Percentiles rank a stretch among this genome's conserved stretches.
Conservation (phyloP, 2,113 vertebrate genomes). For the Siniperca chuatsi region DNA sequence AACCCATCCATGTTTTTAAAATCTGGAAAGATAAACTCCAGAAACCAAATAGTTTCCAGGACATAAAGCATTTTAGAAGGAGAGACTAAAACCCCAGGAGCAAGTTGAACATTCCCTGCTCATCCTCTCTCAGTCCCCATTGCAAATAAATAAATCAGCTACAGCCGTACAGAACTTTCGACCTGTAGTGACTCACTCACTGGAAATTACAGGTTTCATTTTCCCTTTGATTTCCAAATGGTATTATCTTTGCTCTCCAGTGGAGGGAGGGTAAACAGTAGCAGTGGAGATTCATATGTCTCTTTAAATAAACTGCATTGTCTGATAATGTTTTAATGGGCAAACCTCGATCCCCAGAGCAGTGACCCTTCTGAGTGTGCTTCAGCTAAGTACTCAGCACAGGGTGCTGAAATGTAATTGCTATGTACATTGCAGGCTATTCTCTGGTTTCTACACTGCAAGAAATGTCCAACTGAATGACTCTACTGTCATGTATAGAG, state of each 20-base stretch:
- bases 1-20: slow-evolving; percentile 21
- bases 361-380: slow-evolving; percentile 59
- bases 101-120: slow-evolving; percentile 32
- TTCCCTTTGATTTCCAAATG: slow-evolving; percentile 63
- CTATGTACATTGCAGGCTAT: slow-evolving; percentile 66
- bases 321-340: slow-evolving; percentile 82
- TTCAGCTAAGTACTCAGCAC: slow-evolving; percentile 36
- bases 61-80: slow-evolving; percentile 28
- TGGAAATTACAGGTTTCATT: slow-evolving; percentile 61
- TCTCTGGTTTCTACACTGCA: slow-evolving; percentile 70
- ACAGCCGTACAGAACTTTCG: slow-evolving; percentile 52
- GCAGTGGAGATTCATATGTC: slow-evolving; percentile 67
- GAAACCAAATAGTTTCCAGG: slow-evolving; percentile 41
- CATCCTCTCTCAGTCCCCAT: slow-evolving; percentile 36
- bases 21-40: slow-evolving; percentile 20
- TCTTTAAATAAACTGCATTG: slow-evolving; percentile 78
- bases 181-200: slow-evolving; percentile 55
- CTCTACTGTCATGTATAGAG: background rate
- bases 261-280: slow-evolving; percentile 75
- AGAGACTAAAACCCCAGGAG: slow-evolving; percentile 20
- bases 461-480: slow-evolving; percentile 35
- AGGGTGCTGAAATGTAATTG: slow-evolving; percentile 65
- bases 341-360: slow-evolving; percentile 71
- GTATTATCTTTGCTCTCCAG: slow-evolving; percentile 69
- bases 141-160: slow-evolving; percentile 61